Percentiles rank a stretch among this genome's conserved stretches.
phyloP scores from a whole-genome alignment of 2,797 vertebrate genomes.

The Denticeps clupeoides region DNA sequence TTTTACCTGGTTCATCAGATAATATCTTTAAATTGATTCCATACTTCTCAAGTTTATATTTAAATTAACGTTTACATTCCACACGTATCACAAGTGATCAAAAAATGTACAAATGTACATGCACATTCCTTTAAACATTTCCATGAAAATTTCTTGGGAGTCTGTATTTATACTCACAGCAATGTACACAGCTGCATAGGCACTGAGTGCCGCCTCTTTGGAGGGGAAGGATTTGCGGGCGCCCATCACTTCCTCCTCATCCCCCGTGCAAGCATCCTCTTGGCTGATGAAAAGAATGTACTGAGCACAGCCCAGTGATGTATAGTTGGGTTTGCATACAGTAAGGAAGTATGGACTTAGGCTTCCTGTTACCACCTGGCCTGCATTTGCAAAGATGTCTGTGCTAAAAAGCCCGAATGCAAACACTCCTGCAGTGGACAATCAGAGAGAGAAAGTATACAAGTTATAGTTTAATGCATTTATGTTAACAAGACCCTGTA shows the following conservation, averaged over 20 bases:
- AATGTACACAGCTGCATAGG: slow-evolving; percentile 81
- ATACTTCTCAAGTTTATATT: too few relatives aligned
- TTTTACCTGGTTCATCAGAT: too few relatives aligned
- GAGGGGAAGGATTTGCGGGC: slow-evolving; percentile 88
- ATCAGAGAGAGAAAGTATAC: too few relatives aligned
- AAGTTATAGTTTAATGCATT: too few relatives aligned
- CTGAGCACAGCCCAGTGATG: slow-evolving; percentile 78
- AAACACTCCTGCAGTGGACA: slow-evolving; percentile 89
- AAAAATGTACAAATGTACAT: too few relatives aligned
- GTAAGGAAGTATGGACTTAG: slow-evolving; percentile 93
- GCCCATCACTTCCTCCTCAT: slow-evolving; percentile 69
- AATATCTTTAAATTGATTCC: too few relatives aligned
- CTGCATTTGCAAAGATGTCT: slow-evolving; percentile 90
- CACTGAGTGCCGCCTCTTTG: slow-evolving; percentile 85
- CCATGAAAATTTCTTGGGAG: too few relatives aligned
- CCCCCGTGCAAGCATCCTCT: slow-evolving; percentile 75
- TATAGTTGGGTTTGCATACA: slow-evolving; percentile 96
- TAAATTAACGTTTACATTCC: too few relatives aligned
- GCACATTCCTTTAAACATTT: too few relatives aligned
- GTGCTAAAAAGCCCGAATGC: slow-evolving; percentile 93
- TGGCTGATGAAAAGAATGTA: slow-evolving; percentile 70
- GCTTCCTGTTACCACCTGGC: slow-evolving; percentile 91
- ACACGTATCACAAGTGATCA: too few relatives aligned
- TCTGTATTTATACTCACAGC: too few relatives aligned
- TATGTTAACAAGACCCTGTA: slow-evolving; percentile 76